Evolutionary conservation across 2,113 vertebrate genomes (phyloP).

Genomic region (Nothoprocta perdicaria): DNA sequence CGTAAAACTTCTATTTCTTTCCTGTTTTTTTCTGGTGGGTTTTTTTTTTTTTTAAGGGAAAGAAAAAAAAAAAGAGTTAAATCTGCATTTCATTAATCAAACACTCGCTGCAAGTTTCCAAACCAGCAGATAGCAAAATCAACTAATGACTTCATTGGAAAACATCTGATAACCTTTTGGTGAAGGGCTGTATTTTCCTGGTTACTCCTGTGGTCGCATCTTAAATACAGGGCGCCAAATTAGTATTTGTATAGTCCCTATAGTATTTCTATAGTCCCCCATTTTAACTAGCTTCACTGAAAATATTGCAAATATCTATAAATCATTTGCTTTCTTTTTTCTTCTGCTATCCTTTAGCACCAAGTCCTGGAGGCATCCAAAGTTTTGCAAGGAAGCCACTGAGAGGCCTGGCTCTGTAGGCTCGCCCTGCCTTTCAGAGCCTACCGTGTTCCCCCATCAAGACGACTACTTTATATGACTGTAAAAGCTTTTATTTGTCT

Average conservation of each 20-base stretch:
- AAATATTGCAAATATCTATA: background rate
- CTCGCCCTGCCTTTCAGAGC: conserved; percentile 27
- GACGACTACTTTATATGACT: conserved; percentile 29
- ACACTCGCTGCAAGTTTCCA: background rate
- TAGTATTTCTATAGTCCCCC: background rate
- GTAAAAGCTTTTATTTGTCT: conserved; percentile 51
- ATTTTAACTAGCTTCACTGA: background rate
- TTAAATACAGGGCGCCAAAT: background rate
- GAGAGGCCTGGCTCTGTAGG: background rate
- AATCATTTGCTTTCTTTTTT: background rate
- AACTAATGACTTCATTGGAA: background rate
- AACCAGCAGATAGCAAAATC: background rate
- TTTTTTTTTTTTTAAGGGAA: background rate
- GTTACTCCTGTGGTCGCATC: background rate
- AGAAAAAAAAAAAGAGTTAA: background rate
- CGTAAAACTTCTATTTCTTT: background rate
- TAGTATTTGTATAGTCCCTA: background rate
- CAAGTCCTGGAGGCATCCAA: background rate
- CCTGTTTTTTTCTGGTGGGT: background rate
- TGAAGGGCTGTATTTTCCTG: background rate
- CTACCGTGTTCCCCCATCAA: background rate
- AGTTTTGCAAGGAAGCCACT: background rate
- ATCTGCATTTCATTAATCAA: background rate
- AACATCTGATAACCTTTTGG: background rate
- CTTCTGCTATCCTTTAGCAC: background rate